phyloP scores from a whole-genome alignment of 2,113 vertebrate species.

The Indri indri region DNA sequence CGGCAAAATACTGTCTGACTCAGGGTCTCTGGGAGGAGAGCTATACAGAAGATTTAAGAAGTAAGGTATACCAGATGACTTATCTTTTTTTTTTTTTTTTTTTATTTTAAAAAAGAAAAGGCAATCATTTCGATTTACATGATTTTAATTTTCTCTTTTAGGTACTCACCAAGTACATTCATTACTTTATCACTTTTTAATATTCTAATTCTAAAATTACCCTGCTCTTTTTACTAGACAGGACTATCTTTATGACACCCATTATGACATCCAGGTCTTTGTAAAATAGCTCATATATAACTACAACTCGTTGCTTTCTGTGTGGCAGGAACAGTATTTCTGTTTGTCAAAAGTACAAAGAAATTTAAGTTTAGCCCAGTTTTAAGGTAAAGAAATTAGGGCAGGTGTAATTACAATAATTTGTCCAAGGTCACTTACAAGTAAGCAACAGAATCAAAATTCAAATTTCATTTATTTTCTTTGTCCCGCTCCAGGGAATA shows the following conservation, averaged over 20 bases:
- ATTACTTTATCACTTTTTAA: background rate
- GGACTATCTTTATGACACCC: background rate
- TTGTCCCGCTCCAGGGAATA: background rate
- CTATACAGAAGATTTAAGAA: background rate
- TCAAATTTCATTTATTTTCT: background rate
- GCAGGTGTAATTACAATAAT: background rate
- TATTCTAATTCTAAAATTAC: background rate
- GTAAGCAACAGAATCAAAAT: background rate
- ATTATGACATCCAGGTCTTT: background rate
- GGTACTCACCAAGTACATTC: background rate
- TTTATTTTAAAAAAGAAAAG: background rate
- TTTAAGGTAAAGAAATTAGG: background rate
- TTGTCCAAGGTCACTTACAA: background rate
- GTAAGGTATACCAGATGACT: background rate
- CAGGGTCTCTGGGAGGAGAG: background rate
- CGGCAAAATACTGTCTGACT: background rate
- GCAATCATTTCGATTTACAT: background rate
- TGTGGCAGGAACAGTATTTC: background rate
- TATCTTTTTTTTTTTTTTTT: background rate
- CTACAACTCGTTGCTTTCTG: background rate
- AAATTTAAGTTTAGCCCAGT: background rate
- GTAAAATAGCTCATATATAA: background rate
- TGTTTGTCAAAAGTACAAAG: background rate
- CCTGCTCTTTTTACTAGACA: background rate
- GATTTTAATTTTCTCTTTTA: background rate